Evolutionary conservation across 2,888 invertebrate species (phyloP), one percentile per base, ranked within the genome.

Genomic region (Synanthedon vespiformis): DNA sequence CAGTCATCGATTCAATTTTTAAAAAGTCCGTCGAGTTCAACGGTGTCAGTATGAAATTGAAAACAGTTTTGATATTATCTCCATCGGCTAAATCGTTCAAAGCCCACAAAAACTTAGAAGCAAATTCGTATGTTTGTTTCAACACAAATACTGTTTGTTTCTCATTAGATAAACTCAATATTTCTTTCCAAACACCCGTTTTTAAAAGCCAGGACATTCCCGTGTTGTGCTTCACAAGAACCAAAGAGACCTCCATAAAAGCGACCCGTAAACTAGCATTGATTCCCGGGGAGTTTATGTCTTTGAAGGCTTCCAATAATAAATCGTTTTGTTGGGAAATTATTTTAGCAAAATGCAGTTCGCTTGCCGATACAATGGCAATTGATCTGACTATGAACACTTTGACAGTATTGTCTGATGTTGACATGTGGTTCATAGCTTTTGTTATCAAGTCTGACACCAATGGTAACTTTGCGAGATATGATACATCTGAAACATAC

Each of bases 71-170:
- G 14, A 91, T 89, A 41, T 90, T 83, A 12, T 72, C 66, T 49
- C 72, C 70, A 60, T 90, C 88, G 41, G 64, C 70, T 3, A 88
- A 74, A 51, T 89, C 85, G 16, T 87, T 81, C 1, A 89, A 72
- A 68, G 87, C 89, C 76, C 89, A 89, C 0, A 92, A 64, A 53
- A 93, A 85, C 55, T 84, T 82, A 14, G 89, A 88, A 14, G 93
- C 77, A 61, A 94, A 91, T 54, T 89, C 88, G 53, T 91, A 90
- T 6, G 91, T 90, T 67, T 92, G 91, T 44, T 91, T 87, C 0
- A 91, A 89, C 10, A 94, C 90, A 65, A 94, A 94, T 47, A 94
- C 81, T 0, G 94, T 94, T 56, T 91, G 90, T 70, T 90, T 91
- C 53, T 89, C 82, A 60, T 91, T 89, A 55, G 27, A 50, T 90